Percentiles rank a stretch among this genome's conserved stretches.
Evolutionary conservation across 1,140 invertebrate genomes (phyloP).

Genomic region (Anastrepha obliqua): DNA sequence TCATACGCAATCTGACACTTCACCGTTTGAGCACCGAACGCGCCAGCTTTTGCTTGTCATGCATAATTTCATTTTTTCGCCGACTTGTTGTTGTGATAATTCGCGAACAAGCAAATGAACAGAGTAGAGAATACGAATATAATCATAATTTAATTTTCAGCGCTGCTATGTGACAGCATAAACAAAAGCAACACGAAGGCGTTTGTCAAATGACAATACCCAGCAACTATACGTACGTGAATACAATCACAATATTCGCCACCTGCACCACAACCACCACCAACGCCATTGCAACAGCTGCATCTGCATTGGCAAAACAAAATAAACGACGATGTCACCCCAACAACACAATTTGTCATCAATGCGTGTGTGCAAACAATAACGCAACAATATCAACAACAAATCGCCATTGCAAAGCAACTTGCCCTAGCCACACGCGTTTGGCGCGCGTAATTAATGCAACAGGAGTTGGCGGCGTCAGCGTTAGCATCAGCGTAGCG

Average conservation of each 20-base stretch:
- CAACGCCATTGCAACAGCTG: not conserved
- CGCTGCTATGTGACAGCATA: not conserved
- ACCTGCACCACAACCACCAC: not conserved
- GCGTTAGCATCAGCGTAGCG: not conserved
- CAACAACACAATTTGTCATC: not conserved
- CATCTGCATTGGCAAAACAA: not conserved
- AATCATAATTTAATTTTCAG: not conserved
- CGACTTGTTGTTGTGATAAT: not conserved
- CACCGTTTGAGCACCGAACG: not conserved
- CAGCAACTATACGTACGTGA: not conserved
- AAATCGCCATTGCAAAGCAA: not conserved
- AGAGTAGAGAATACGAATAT: not conserved
- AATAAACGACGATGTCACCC: not conserved
- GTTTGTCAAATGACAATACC: conserved; percentile 12
- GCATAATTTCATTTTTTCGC: not conserved
- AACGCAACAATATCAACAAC: conserved; percentile 17
- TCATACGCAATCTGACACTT: conserved; percentile 26
- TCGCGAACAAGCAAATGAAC: not conserved
- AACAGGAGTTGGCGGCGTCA: not conserved
- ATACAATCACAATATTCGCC: not conserved
- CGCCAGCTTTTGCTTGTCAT: not conserved
- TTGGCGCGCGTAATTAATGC: not conserved
- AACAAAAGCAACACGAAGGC: conserved; percentile 4
- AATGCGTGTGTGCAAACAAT: conserved; percentile 20
- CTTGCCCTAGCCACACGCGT: not conserved